Base-by-base conservation (phyloP, 2,797 vertebrate species). In the Nannoperca obscura region DNA sequence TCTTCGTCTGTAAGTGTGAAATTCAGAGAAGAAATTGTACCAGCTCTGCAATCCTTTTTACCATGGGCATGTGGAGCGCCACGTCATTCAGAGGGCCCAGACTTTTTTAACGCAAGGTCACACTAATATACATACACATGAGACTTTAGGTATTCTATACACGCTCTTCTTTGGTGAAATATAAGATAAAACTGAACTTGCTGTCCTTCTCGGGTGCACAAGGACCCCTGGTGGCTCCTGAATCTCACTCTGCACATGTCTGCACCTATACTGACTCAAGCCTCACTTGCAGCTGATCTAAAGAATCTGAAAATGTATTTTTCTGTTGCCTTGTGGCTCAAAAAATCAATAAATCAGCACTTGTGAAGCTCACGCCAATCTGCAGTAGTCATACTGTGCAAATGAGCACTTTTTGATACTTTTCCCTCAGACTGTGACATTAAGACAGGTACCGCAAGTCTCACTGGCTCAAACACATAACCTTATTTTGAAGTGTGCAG, bases 401-500 rank as follows among this genome's bases (percentile, higher is more conserved):
- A 54, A 27, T 30, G 2, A 13, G 22, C 13, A 50, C 7, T 34
- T 42, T 78, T 20, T 3, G 2, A 19, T 27, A 2, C 13, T 42
- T 14, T 38, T 40, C 12, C 8, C 19, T 70, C 20, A 74, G 24
- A 20, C 34, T 66, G 59, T 73, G 64, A 67, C 13, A 14, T 63
- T 38, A 10, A 54, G 19, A 49, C 11, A n/a, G 19, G 42, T 10
- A 17, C 30, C 42, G 24, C 2, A 24, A 34, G 24, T 71, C 38
- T 72, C 34, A 3, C 27, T 7, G 20, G 46, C 32, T 44, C n/a
- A 64, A 68, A 46, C 30, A 40, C n/a, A 57, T 49, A 42, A 24
- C 17, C 6, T 34, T 30, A 27, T 63, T 76, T 68, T 69, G 46
- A 81, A 71, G 66, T 46, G 14, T 72, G 74, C 71, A 62, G 19